These are phyloP conservation scores for Cetoscarus ocellatus DNA, from an alignment of 2,797 vertebrate species.

Conservation along the genomic window DNA sequence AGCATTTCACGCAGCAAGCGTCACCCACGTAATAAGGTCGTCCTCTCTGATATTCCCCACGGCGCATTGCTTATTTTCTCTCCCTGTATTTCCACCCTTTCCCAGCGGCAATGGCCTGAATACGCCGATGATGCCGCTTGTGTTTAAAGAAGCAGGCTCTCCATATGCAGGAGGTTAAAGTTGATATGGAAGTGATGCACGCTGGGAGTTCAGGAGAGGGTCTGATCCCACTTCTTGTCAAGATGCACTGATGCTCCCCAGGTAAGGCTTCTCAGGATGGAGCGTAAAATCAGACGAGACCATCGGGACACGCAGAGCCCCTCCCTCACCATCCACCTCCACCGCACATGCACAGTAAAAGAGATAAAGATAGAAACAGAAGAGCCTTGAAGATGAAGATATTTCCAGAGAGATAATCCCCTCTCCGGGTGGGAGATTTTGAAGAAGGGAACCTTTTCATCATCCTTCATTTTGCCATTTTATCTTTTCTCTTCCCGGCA, in stretches of 20 bases:
- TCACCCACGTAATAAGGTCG: conserved; percentile 53
- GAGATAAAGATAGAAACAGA: conserved; percentile 36
- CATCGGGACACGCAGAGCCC: conserved; percentile 13
- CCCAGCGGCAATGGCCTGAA: conserved; percentile 16
- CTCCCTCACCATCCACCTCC: neutral
- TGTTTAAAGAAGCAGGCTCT: conserved; percentile 15
- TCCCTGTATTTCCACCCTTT: conserved; percentile 12
- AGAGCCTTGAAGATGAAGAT: conserved; percentile 52
- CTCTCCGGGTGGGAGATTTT: conserved; percentile 43
- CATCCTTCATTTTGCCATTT: conserved; percentile 54
- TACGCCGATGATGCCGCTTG: neutral
- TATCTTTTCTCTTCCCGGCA: conserved; percentile 40
- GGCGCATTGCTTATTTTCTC: conserved; percentile 41
- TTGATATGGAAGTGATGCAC: conserved; percentile 14
- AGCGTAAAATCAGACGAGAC: conserved; percentile 35
- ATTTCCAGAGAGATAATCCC: conserved; percentile 64
- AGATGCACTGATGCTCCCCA: conserved; percentile 10
- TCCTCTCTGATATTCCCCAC: conserved; percentile 44
- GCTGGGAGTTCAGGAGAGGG: conserved; percentile 30
- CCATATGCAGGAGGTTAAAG: conserved; percentile 17
- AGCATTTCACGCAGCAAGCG: conserved; percentile 59
- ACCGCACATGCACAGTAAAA: conserved; percentile 9
- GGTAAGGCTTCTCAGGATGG: conserved; percentile 10
- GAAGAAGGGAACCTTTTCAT: conserved; percentile 58
- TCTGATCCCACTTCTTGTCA: conserved; percentile 3